Evolutionary conservation across 2,113 vertebrate species (phyloP).

Genomic region (Ovis canadensis): DNA sequence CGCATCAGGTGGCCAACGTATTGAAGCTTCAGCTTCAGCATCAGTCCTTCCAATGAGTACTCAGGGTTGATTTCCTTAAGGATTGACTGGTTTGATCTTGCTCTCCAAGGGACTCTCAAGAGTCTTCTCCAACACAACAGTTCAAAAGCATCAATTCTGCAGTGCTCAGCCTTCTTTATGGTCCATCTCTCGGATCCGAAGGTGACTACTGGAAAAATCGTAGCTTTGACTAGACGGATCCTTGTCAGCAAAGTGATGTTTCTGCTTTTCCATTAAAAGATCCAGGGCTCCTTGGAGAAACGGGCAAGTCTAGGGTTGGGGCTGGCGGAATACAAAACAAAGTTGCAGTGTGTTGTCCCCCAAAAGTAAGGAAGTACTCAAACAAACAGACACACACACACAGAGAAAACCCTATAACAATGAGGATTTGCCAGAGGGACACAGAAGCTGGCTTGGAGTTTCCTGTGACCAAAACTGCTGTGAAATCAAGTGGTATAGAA

Average conservation of each 20-base stretch:
- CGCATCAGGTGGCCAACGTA: rapidly evolving
- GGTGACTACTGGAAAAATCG: background rate
- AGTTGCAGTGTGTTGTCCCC: background rate
- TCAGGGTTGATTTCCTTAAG: background rate
- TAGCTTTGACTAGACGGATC: background rate
- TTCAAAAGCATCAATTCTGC: rapidly evolving
- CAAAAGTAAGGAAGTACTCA: too few relatives aligned
- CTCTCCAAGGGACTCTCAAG: background rate
- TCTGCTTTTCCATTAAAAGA: background rate
- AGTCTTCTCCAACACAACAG: background rate
- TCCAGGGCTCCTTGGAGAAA: background rate
- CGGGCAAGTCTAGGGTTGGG: rapidly evolving
- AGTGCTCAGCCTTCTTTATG: background rate
- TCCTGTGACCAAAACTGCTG: background rate
- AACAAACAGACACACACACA: rapidly evolving
- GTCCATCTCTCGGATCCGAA: background rate
- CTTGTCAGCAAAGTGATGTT: background rate
- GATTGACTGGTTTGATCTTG: background rate
- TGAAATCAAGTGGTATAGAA: background rate
- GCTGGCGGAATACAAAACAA: too few relatives aligned
- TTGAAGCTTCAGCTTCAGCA: background rate
- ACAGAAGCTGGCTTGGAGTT: background rate
- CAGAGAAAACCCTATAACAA: too few relatives aligned
- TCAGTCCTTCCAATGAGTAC: background rate
- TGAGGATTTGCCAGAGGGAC: background rate